Base-by-base conservation (phyloP, 35 echinoderm and acorn worm genomes). In the Lytechinus pictus region DNA sequence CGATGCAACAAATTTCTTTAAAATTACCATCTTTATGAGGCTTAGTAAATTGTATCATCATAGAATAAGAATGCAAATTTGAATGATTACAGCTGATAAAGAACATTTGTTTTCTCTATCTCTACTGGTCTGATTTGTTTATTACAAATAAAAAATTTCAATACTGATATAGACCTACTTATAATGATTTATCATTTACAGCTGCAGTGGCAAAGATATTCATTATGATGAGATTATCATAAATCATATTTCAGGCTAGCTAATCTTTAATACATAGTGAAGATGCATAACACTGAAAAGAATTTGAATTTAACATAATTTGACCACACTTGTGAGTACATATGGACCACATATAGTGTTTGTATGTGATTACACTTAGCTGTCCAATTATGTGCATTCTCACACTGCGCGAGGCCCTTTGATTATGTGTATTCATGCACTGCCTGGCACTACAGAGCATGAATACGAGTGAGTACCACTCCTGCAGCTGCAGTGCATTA, bases 361-460 rank as follows among this genome's bases (percentile, higher is more conserved):
- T 79, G 66, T 79, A 79, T 79, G 66, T 79, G 66, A 79, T 79
- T 79, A 79, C 66, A 79, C 66, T 79, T 79, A 79, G 66, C 66
- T 79, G 19, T 79, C 66, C 66, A 79, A 79, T 79, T 79, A 79
- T 79, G 66, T 79, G 66, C 66, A 79, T 79, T 79, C 66, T 79
- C 66, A 79, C 66, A 79, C 66, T 79, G 66, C n/a, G 66, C 66
- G 19, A 79, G 66, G 12, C 66, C 66, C 66, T 79, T 79, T 79
- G 66, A 79, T 79, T 79, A 79, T 79, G 66, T 79, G 66, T 79
- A 79, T 79, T 79, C 66, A 79, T 79, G 66, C 66, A 79, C 66
- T 79, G 66, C 66, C 19, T 79, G 19, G 66, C 66, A 79, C n/a
- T 79, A 79, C 66, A 79, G 66, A 79, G 66, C 66, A 79, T 79